Conservation (phyloP, 1,140 invertebrate genomes). For the Neocloeon triangulifer region DNA sequence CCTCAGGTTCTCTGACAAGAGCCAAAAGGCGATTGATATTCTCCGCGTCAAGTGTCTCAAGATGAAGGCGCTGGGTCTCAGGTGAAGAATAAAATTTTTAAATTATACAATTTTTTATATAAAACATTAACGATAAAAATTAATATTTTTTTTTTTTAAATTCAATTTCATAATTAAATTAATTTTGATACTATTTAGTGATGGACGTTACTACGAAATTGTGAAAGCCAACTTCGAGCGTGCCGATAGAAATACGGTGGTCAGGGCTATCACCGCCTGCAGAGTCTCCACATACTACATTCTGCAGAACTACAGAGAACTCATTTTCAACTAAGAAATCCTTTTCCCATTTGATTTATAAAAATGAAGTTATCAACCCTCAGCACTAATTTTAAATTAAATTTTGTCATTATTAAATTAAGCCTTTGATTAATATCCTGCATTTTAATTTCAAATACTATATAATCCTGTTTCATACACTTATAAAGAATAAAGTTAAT, state of each 20-base stretch:
- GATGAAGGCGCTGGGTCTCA: slow-evolving; percentile 57
- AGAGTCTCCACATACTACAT: slow-evolving; percentile 77
- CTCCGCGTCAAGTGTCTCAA: slow-evolving; percentile 72
- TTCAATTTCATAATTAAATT: slow-evolving; percentile 5
- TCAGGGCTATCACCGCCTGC: slow-evolving; percentile 86
- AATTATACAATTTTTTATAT: background rate
- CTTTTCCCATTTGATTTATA: too few relatives aligned
- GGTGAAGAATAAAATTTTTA: slow-evolving; percentile 26
- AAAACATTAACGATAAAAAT: background rate
- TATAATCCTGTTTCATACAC: too few relatives aligned
- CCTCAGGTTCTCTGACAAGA: slow-evolving; percentile 94
- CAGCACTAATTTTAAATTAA: too few relatives aligned
- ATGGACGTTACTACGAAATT: slow-evolving; percentile 97
- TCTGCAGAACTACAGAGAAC: slow-evolving; percentile 76
- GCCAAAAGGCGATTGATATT: slow-evolving; percentile 87
- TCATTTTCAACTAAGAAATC: slow-evolving; percentile 86
- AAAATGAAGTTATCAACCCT: too few relatives aligned
- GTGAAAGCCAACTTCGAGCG: slow-evolving; percentile 98
- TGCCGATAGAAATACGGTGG: slow-evolving; percentile 87
- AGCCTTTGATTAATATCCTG: too few relatives aligned
- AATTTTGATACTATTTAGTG: slow-evolving; percentile 35
- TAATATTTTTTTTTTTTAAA: background rate
- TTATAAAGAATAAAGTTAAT: too few relatives aligned
- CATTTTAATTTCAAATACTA: too few relatives aligned
- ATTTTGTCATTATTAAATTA: too few relatives aligned